Evolutionary conservation across 2,888 invertebrate genomes (phyloP), one percentile per base, ranked within the genome.

Genomic region (Scaptodrosophila latifasciaeformis): DNA sequence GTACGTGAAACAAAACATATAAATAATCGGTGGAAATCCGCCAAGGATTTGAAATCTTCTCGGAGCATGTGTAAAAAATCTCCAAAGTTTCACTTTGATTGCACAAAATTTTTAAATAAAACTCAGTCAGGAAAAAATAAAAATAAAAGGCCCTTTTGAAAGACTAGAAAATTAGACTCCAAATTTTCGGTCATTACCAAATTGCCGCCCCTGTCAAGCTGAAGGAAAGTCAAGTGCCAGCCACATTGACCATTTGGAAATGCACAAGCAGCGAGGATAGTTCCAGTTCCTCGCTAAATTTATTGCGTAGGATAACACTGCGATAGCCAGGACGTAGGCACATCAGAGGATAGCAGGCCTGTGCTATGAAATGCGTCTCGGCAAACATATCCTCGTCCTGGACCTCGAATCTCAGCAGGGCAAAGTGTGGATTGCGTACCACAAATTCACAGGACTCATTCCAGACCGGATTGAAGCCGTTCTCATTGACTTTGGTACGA

Each of bases 331-430:
- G 90, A 50, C 94, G 89, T 24, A 96, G 87, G 79, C 94, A 94
- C 51, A 89, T 90, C 30, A 92, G 89, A 0, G 98, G 96, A 87
- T 92, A 97, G 9, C 96, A 95, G 34, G 96, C 96, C 87, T 99
- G 99, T 0, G 98, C 98, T 59, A 98, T 93, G 85, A 98, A 97
- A 88, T 97, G 97, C 9, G 92, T 94, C 80, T 98, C 98, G 0
- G 97, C 97, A 87, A 99, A 99, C 89, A 97, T 95, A 84, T 99
- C 99, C 85, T 97, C 97, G 86, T 97, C 97, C 86, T 96, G 93
- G 0, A 97, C 94, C 34, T 93, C 89, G 86, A 98, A 97, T 30
- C 97, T 89, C 43, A 96, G 87, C 43, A 97, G 86, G 0, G 97
- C 95, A 81, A 96, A 89, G 49, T 94, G 90, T 0, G 96, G 95